A percentile compares a stretch with the other conserved stretches of the same genome.
phyloP scores from a whole-genome alignment of 2,797 vertebrate genomes.

The Gadopsis bispinosus region DNA sequence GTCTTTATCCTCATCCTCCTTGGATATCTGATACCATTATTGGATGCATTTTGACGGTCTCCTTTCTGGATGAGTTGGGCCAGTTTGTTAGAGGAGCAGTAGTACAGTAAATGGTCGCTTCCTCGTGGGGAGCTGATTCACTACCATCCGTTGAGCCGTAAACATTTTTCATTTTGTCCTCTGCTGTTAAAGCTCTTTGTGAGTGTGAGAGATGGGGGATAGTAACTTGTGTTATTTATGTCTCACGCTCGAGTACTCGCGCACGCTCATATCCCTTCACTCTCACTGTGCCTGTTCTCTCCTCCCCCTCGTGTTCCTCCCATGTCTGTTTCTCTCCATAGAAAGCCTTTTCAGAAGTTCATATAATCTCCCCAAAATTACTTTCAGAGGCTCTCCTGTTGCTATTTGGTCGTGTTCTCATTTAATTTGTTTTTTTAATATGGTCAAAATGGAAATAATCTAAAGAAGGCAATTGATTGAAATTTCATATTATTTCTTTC shows the following conservation, averaged over 20 bases:
- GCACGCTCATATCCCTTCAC: slow-evolving; percentile 31
- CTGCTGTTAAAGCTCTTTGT: slow-evolving; percentile 46
- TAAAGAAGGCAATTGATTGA: background rate
- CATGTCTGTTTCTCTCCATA: slow-evolving; percentile 4
- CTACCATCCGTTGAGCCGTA: slow-evolving; percentile 48
- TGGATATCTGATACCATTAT: background rate
- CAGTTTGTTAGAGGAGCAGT: slow-evolving; percentile 37
- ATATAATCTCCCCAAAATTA: background rate
- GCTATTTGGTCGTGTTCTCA: background rate
- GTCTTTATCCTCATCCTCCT: background rate
- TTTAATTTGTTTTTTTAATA: background rate
- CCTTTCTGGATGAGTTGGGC: slow-evolving; percentile 34
- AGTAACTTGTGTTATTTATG: slow-evolving; percentile 60
- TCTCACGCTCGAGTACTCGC: slow-evolving; percentile 52
- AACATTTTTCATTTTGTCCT: slow-evolving; percentile 55
- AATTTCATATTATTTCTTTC: background rate
- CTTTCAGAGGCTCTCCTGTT: background rate
- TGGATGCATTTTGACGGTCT: background rate
- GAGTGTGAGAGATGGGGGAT: slow-evolving; percentile 36
- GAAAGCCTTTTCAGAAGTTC: background rate
- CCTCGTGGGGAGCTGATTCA: slow-evolving; percentile 45
- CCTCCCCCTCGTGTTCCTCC: slow-evolving; percentile 35
- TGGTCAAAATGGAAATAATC: background rate
- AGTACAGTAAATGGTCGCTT: slow-evolving; percentile 55
- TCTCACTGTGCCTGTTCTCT: slow-evolving; percentile 33